Base-by-base conservation (phyloP, 2,888 invertebrate species). In the Scaptomyza tumidula region DNA sequence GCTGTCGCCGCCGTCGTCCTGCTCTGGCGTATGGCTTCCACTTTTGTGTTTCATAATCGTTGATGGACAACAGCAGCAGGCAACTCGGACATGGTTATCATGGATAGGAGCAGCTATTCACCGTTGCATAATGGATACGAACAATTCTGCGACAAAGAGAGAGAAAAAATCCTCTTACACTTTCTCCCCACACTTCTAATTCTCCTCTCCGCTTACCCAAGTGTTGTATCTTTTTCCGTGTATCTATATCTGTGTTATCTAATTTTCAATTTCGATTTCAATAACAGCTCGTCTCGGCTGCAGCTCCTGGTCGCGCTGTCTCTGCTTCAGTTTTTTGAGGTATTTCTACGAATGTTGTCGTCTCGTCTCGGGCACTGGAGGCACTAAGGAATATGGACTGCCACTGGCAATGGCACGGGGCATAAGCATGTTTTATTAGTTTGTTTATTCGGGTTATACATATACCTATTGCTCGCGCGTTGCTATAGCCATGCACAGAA, bases 381-480 rank as follows among this genome's bases (percentile, higher is more conserved):
- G 50, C 50, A 35, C 50, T 50, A 35, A 50, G 24, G 50, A 50
- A n/a, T 33, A 35, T 31, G 33, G 19, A 52, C 35, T 35, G 35
- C 46, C 46, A 56, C 56, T 50, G 52, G 49, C 65, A 39, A 35
- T 24, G 37, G 24, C 52, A 52, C 43, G 43, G 78, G 80, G 77
- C 71, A 64, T 76, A 75, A 76, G 75, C 76, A 82, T 86, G 75
- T 89, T 91, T 91, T 91, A 92, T 91, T 89, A 90, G 91, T 92
- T 92, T 92, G 92, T 92, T 92, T 92, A 92, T 92, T 92, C 90
- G 90, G 91, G 90, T 91, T 92, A 91, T 89, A 83, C 89, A 79
- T 80, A 60, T 69, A 72, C 70, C 80, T 59, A 63, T 79, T 86
- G 68, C 82, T 82, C 64, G 81, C 9, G 9, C 37, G 79, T 92